Evolutionary conservation across 2,888 invertebrate genomes (phyloP).

Genomic region (Rhyacophila evoluta): DNA sequence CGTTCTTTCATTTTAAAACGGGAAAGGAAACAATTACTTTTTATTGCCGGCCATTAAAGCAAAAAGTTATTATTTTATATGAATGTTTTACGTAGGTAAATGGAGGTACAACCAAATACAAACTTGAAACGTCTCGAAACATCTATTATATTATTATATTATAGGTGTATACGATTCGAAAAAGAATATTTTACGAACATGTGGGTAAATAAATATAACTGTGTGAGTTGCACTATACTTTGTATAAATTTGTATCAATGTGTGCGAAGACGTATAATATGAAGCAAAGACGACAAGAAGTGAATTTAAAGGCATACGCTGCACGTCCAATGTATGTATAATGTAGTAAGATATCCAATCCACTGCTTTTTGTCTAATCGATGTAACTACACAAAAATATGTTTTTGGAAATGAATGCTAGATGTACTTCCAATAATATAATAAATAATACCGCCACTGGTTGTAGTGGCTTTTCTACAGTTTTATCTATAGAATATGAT

Average conservation of each 20-base stretch:
- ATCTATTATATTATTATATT: too few relatives aligned
- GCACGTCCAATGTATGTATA: background rate
- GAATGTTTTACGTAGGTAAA: constrained; percentile 51
- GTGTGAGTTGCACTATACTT: too few relatives aligned
- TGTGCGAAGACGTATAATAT: background rate
- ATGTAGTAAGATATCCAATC: too few relatives aligned
- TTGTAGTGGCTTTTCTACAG: too few relatives aligned
- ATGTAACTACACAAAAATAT: too few relatives aligned
- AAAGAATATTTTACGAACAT: constrained; percentile 34
- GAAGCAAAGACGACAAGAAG: too few relatives aligned
- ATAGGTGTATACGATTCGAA: constrained; percentile 44
- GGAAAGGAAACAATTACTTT: constrained; percentile 51
- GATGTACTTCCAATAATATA: too few relatives aligned
- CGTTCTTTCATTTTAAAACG: constrained; percentile 49
- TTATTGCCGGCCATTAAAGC: constrained; percentile 51
- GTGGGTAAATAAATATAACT: background rate
- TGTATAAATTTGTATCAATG: background rate
- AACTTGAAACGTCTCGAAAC: constrained; percentile 38
- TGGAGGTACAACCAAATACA: constrained; percentile 44
- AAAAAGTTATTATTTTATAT: constrained; percentile 52
- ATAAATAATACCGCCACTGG: too few relatives aligned
- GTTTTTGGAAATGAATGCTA: too few relatives aligned
- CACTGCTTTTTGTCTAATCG: too few relatives aligned
- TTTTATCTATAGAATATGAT: too few relatives aligned
- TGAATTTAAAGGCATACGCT: background rate